Evolutionary conservation across 2,888 invertebrate genomes (phyloP).

Genomic region (Andrena chrysosceles): DNA sequence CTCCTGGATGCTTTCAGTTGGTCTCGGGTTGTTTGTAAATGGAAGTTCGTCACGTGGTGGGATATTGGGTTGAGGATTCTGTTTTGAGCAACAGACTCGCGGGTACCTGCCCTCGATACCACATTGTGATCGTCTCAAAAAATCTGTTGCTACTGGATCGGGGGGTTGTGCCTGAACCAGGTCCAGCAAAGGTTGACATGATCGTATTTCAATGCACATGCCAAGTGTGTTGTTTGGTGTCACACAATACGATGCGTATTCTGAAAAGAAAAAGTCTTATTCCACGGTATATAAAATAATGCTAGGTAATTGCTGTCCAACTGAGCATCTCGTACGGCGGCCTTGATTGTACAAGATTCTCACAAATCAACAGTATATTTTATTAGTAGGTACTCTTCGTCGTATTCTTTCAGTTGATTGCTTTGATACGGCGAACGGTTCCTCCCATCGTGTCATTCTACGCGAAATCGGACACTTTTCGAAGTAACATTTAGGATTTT

Average conservation of each 20-base stretch:
- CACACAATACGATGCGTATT: conserved; percentile 77
- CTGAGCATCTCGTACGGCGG: neutral
- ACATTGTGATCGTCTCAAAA: conserved; percentile 89
- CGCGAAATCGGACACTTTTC: no score
- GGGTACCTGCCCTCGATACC: conserved; percentile 88
- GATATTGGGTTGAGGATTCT: neutral
- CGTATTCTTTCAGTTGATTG: neutral
- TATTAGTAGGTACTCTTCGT: neutral
- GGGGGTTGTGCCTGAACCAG: conserved; percentile 84
- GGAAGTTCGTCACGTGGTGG: neutral
- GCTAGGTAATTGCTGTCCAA: neutral
- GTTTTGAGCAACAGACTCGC: conserved; percentile 86
- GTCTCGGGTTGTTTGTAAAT: no score
- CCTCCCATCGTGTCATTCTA: neutral
- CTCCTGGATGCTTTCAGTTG: no score
- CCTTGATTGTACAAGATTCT: conserved; percentile 5
- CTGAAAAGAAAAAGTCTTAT: conserved; percentile 28
- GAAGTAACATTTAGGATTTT: no score
- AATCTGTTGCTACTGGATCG: conserved; percentile 83
- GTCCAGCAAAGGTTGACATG: conserved; percentile 84
- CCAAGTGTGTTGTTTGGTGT: conserved; percentile 85
- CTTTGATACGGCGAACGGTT: neutral
- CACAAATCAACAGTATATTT: neutral
- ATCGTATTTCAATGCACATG: conserved; percentile 85
- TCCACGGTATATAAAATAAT: neutral